A percentile compares a stretch with the other conserved stretches of the same genome.
Evolutionary conservation across 2,113 vertebrate species (phyloP).

Genomic region (Sturnus vulgaris): DNA sequence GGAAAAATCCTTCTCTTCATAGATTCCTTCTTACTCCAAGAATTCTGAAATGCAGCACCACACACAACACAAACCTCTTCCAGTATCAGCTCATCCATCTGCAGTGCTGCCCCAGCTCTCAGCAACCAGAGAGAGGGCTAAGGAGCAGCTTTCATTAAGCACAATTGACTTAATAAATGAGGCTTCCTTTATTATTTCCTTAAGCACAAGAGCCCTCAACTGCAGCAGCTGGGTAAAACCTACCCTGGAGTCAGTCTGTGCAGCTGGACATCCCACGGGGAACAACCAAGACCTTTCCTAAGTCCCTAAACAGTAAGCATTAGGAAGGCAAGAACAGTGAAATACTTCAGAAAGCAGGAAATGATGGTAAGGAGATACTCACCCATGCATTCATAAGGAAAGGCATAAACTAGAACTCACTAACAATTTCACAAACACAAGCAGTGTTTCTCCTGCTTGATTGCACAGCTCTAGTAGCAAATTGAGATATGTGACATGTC

Average conservation of each 20-base stretch:
- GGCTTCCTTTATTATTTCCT: not conserved
- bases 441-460: not conserved
- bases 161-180: not conserved
- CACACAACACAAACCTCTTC: not conserved
- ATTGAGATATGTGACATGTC: too few relatives aligned
- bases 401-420: not conserved
- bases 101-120: not conserved
- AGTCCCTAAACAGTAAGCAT: not conserved
- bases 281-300: not conserved
- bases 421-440: not conserved
- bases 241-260: not conserved
- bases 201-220: not conserved
- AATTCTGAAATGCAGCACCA: not conserved
- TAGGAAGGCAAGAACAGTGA: not conserved
- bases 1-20: not conserved
- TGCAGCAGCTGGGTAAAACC: not conserved
- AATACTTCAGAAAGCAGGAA: not conserved
- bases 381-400: not conserved
- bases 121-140: not conserved
- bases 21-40: not conserved
- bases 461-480: not conserved
- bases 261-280: fast-evolving
- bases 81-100: not conserved
- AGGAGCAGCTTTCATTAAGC: not conserved
- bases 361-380: not conserved